Conservation (phyloP, 2,888 invertebrate genomes). For the Clitarchus hookeri region DNA sequence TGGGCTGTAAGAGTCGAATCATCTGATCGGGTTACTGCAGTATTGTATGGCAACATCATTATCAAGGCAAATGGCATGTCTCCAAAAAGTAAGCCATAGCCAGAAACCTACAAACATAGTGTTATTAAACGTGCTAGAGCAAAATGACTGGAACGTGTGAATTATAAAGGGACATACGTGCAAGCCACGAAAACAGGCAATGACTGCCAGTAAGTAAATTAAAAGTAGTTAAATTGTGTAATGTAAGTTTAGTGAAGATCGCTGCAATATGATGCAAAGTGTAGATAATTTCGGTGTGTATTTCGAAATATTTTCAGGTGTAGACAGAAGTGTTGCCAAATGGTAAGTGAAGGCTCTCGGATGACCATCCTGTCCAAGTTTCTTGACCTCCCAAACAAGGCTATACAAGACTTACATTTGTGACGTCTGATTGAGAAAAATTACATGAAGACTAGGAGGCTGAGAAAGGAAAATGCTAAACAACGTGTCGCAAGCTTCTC, state of each 20-base stretch:
- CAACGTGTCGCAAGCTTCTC: neutral
- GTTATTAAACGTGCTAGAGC: neutral
- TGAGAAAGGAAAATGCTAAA: neutral
- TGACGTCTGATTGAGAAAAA: neutral
- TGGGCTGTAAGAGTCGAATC: neutral
- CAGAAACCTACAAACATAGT: neutral
- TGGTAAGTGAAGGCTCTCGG: conserved; percentile 18
- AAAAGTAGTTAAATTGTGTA: neutral
- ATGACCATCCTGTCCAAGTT: neutral
- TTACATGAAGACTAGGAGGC: neutral
- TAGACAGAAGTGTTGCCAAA: conserved; percentile 3
- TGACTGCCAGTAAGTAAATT: neutral
- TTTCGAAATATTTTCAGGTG: neutral
- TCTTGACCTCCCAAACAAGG: neutral
- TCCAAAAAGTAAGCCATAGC: neutral
- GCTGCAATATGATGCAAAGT: neutral
- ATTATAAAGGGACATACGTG: neutral
- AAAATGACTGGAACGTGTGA: neutral
- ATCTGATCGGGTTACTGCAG: neutral
- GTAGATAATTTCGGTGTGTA: neutral
- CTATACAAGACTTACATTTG: conserved; percentile 17
- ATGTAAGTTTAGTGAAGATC: neutral
- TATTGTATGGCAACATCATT: no score
- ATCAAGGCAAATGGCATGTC: neutral
- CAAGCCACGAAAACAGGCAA: neutral